Base-by-base conservation (phyloP, 2,797 vertebrate genomes). In the Oreortyx pictus region DNA sequence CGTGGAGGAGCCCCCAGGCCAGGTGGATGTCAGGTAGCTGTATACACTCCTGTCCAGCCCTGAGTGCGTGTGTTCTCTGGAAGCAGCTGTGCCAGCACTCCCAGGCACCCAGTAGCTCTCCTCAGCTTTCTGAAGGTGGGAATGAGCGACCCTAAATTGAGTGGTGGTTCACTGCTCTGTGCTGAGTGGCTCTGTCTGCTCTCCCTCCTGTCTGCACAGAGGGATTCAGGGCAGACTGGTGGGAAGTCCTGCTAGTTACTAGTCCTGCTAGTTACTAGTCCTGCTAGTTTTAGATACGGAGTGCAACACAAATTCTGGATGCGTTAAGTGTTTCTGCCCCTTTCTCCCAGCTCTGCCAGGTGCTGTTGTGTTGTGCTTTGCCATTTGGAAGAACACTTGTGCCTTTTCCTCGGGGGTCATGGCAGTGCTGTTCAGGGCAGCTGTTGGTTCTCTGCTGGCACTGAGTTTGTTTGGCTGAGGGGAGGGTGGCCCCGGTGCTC, bases 381-480 rank as follows among this genome's bases (percentile, higher is more conserved):
- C 82, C 89, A 88, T 90, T 86, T 90, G 93, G 89, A 82, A 85
- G 82, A 93, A 71, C 20, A 75, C 39, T 89, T 66, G 22, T 78
- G 62, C 35, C 4, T 89, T 92, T 94, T 88, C 82, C 64, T 82
- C 33, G 61, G 90, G 59, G 35, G 81, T 88, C 54, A 11, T 77
- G 16, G 6, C 25, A 16, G 35, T 79, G 35, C 72, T 89, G 49
- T 57, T 85, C 75, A 90, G 90, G 49, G 52, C 86, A 82, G 81
- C 75, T 95, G 84, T 49, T 84, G 86, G 86, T 90, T 11, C 54
- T 89, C 27, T 8, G 57, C 60, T 86, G 29, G 11, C 52, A 20
- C n/a, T 23, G 81, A 68, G 49, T 57, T 68, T 59, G 46, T 85
- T 89, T 86, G 66, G 16, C 65, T 11, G 87, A 50, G 54, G 33